Evolutionary conservation across 2,797 vertebrate genomes (phyloP), one percentile per base, ranked within the genome.

Genomic region (Benthosema pterotum): DNA sequence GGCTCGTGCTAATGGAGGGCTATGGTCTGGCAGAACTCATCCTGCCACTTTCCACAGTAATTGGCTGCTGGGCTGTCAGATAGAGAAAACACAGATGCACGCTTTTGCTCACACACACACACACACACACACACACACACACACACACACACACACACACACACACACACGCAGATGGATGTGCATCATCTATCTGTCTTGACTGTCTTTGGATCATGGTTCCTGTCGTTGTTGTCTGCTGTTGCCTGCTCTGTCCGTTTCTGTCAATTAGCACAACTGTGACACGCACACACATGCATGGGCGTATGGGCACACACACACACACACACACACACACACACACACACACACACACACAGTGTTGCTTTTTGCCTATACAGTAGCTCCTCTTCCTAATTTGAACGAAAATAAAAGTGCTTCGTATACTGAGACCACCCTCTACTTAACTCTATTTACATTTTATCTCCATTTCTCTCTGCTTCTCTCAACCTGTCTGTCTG

Each of bases 1-100:
- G 85, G 77, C 80, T 72, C 80, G 74, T 75, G 75, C 77, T 87
- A 88, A 84, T 88, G 84, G 83, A 89, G 88, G 89, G 86, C 77
- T 78, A 79, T 86, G 86, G 81, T 88, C 86, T 85, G 83, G 86
- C 73, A 86, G 85, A 76, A 77, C 79, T 88, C 83, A 87, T 87
- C 82, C 83, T 47, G 63, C 79, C 82, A 87, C 78, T 87, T 85
- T 86, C 70, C 72, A 82, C 79, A 85, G 78, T 90, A 87, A 87
- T 88, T 85, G 87, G 87, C 82, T 73, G 79, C 77, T 84, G 85
- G 32, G 78, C 84, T 86, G 83, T 86, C 84, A 83, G 71, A 83
- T 72, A 74, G 75, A 78, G 74, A 57, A n/a, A 79, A 75, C 71
- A 65, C 72, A 60, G 19, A 74, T 65, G 72, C 69, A 65, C 72